Percentiles rank a stretch among this genome's conserved stretches.
These are phyloP conservation scores for Entomyzon cyanotis DNA, from an alignment of 2,113 vertebrate species.

Conservation along the genomic window DNA sequence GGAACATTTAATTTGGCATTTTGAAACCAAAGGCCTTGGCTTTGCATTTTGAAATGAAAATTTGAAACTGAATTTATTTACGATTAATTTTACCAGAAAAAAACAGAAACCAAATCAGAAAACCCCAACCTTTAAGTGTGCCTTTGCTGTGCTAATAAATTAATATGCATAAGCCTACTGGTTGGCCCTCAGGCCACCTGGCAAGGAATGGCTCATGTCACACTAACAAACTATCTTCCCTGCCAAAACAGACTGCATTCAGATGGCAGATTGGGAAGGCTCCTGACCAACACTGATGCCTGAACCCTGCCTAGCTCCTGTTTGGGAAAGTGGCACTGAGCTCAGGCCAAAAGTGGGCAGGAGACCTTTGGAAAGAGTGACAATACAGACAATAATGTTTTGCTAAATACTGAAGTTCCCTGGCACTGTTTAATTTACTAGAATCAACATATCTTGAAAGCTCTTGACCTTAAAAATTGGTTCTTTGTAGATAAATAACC, in stretches of 20 bases:
- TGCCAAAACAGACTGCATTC: neutral
- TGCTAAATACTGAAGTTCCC: neutral
- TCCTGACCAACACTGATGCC: neutral
- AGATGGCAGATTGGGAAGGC: neutral
- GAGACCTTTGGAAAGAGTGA: neutral
- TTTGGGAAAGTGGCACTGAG: neutral
- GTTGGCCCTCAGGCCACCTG: neutral
- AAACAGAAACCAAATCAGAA: too few relatives aligned
- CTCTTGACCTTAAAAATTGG: neutral
- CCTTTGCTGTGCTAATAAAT: neutral
- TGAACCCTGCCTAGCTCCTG: neutral
- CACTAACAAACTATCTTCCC: neutral
- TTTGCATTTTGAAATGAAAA: neutral
- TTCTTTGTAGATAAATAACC: neutral
- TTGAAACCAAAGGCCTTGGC: neutral
- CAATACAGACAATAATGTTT: neutral
- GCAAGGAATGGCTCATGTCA: neutral
- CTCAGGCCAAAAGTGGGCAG: neutral
- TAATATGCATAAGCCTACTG: neutral
- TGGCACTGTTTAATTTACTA: neutral
- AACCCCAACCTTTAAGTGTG: neutral
- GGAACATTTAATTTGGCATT: neutral
- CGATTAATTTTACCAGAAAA: neutral
- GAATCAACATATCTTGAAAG: neutral
- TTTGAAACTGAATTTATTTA: neutral